These are phyloP conservation scores for Oryzias woworae DNA, from an alignment of 2,113 vertebrate species.

Conservation along the genomic window DNA sequence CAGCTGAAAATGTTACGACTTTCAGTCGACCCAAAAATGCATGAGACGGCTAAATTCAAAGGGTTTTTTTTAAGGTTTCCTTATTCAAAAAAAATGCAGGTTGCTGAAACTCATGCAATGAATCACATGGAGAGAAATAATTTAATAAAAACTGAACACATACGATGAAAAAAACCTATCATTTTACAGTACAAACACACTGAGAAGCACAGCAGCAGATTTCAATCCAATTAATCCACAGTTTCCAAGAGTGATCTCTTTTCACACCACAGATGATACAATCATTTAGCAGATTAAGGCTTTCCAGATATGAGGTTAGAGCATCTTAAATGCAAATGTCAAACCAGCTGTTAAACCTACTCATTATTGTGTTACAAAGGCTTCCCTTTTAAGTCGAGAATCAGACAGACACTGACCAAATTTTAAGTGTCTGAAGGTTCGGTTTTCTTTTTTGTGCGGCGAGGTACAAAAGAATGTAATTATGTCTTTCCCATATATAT, in stretches of 20 bases:
- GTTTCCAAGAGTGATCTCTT: slow-evolving; percentile 27
- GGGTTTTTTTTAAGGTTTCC: too few relatives aligned
- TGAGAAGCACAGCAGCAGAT: slow-evolving; percentile 28
- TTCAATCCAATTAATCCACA: slow-evolving; percentile 55
- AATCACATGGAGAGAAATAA: not conserved
- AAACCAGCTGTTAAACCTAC: slow-evolving; percentile 51
- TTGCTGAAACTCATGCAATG: not conserved
- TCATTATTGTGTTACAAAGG: slow-evolving; percentile 39
- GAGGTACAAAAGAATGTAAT: slow-evolving; percentile 53
- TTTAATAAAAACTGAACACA: slow-evolving; percentile 21
- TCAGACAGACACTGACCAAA: slow-evolving; percentile 30
- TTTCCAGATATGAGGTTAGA: slow-evolving; percentile 28
- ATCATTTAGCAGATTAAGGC: slow-evolving; percentile 42
- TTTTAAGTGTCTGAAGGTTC: slow-evolving; percentile 50
- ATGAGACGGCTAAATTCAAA: slow-evolving; percentile 19
- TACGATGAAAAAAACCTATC: slow-evolving; percentile 50
- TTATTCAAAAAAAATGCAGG: too few relatives aligned
- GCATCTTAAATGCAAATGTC: slow-evolving; percentile 46
- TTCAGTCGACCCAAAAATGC: slow-evolving; percentile 27
- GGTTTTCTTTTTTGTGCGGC: slow-evolving; percentile 34
- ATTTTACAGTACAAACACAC: slow-evolving; percentile 51
- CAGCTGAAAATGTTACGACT: slow-evolving; percentile 41
- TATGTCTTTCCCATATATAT: slow-evolving; percentile 65
- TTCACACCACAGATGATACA: slow-evolving; percentile 20
- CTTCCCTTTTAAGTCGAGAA: slow-evolving; percentile 18